These are phyloP conservation scores for Stichodactyla mertensii DNA, from an alignment of 64 coral and sea anemone species.

Conservation along the genomic window DNA sequence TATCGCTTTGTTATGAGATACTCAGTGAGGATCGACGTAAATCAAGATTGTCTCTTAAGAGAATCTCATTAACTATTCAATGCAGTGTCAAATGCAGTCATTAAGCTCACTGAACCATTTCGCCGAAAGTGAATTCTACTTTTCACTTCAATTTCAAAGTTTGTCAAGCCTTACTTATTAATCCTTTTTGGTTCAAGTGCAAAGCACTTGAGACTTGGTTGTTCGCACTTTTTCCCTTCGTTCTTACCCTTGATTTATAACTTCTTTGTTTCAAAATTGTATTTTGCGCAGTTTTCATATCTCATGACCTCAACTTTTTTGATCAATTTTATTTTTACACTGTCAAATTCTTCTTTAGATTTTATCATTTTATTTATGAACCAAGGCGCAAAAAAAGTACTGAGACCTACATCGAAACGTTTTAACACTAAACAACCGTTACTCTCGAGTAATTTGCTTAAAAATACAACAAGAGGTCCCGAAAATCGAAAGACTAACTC, in stretches of 20 bases:
- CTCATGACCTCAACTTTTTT: too few relatives aligned
- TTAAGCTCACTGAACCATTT: not conserved
- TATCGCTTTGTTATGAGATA: too few relatives aligned
- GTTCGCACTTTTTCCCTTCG: not conserved
- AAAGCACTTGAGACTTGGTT: not conserved
- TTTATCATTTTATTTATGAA: too few relatives aligned
- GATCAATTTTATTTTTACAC: too few relatives aligned
- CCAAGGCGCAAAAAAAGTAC: not conserved
- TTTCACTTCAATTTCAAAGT: not conserved
- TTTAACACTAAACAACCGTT: not conserved
- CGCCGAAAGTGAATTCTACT: not conserved
- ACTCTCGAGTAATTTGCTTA: slow-evolving; percentile 5
- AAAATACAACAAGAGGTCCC: not conserved
- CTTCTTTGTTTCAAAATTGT: not conserved
- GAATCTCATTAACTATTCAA: not conserved
- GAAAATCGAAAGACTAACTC: not conserved
- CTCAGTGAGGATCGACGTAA: too few relatives aligned
- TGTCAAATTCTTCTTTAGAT: too few relatives aligned
- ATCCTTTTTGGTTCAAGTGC: not conserved
- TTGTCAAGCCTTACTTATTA: not conserved
- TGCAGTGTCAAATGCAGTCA: not conserved
- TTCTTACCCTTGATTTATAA: not conserved
- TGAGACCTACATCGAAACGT: not conserved
- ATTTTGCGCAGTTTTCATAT: too few relatives aligned
- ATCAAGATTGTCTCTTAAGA: not conserved